Conservation (phyloP, 2,888 invertebrate species). For the Drosophila cognata region DNA sequence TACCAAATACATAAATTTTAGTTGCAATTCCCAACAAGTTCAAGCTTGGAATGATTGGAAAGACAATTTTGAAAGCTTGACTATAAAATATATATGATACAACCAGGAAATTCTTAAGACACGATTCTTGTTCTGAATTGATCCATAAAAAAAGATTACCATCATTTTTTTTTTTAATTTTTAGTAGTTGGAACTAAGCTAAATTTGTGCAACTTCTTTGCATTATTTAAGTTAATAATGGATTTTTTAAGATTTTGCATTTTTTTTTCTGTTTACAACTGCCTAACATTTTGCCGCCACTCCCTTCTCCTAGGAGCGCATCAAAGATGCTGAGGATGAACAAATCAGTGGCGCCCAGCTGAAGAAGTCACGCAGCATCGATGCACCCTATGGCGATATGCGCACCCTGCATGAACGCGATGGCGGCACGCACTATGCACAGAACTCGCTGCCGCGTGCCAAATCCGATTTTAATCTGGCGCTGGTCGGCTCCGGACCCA, state of each 20-base stretch:
- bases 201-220: too few relatives aligned
- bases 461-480: slow-evolving; percentile 95
- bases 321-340: slow-evolving; percentile 87
- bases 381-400: slow-evolving; percentile 94
- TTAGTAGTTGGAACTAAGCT: not conserved
- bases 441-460: slow-evolving; percentile 88
- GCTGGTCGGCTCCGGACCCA: slow-evolving; percentile 60
- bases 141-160: not conserved
- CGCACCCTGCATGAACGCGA: slow-evolving; percentile 87
- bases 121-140: not conserved
- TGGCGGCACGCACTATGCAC: slow-evolving; percentile 84
- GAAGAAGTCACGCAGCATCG: slow-evolving; percentile 94
- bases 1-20: not conserved
- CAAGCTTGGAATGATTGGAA: not conserved
- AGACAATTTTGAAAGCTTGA: too few relatives aligned
- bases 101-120: too few relatives aligned
- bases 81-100: too few relatives aligned
- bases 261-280: not conserved
- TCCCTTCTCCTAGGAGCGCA: slow-evolving; percentile 77
- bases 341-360: slow-evolving; percentile 86
- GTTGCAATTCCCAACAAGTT: not conserved
- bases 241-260: not conserved
- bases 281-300: not conserved
- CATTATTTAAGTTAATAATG: not conserved
- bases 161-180: not conserved